Evolutionary conservation across 2,888 invertebrate species (phyloP).

Genomic region (Pseudococcus jackbeardsleyi): DNA sequence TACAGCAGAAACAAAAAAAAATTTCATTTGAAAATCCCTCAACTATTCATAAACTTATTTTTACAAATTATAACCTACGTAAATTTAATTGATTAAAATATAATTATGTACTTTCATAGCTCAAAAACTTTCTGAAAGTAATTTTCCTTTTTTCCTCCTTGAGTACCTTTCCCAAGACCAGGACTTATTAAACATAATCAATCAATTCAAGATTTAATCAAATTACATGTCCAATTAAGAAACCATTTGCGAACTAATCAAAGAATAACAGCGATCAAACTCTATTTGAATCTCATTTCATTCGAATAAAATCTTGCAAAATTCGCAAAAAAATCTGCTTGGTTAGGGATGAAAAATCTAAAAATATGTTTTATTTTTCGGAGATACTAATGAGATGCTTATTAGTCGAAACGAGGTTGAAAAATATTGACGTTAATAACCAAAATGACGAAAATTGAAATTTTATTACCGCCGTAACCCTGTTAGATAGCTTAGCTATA

Average conservation of each 20-base stretch:
- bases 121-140: no score
- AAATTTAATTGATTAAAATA: no score
- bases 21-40: no score
- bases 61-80: no score
- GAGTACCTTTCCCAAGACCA: no score
- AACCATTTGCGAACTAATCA: neutral
- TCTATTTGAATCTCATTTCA: neutral
- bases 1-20: no score
- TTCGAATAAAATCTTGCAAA: neutral
- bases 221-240: neutral
- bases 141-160: no score
- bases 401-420: neutral
- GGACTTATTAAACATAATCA: no score
- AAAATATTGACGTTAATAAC: slow-evolving; percentile 2
- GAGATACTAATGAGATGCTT: neutral
- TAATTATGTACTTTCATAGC: no score
- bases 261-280: neutral
- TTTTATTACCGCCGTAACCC: neutral
- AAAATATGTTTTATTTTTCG: neutral
- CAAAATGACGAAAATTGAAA: neutral
- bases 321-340: neutral
- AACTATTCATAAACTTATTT: no score
- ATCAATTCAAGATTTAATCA: neutral
- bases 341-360: neutral
- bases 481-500: no score